Conservation (phyloP, 2,113 vertebrate species). For the Notarius lentiginosus region DNA sequence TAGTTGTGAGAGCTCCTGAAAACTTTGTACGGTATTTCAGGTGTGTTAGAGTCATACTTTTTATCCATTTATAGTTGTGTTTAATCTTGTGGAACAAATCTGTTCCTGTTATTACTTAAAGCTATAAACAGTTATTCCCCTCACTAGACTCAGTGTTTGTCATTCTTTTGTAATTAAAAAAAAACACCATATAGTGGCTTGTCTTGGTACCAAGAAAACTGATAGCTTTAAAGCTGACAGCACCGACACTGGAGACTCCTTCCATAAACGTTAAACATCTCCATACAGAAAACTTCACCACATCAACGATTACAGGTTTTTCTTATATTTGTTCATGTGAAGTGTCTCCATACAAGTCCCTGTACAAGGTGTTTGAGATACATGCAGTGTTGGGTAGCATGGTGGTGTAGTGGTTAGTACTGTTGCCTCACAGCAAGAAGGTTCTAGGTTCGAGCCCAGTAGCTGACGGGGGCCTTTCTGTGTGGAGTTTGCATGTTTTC, state of each 20-base stretch:
- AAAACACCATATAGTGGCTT: not conserved
- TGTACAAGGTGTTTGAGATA: not conserved
- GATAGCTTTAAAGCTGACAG: not conserved
- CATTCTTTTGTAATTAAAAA: not conserved
- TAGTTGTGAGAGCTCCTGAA: not conserved
- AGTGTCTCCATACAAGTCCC: not conserved
- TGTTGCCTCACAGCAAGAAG: too few relatives aligned
- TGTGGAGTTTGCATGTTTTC: too few relatives aligned
- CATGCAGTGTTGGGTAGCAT: not conserved
- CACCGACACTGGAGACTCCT: not conserved
- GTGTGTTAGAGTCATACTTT: slow-evolving; percentile 1
- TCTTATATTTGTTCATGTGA: not conserved
- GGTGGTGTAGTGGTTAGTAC: too few relatives aligned
- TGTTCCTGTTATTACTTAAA: not conserved
- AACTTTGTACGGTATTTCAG: not conserved
- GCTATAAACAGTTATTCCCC: slow-evolving; percentile 3
- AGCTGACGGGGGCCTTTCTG: too few relatives aligned
- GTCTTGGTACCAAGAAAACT: not conserved
- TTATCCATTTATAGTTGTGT: slow-evolving; percentile 1
- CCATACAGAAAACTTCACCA: not conserved
- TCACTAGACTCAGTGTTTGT: not conserved
- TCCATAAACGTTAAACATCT: not conserved
- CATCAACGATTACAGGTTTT: not conserved
- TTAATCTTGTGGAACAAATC: not conserved
- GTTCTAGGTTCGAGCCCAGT: too few relatives aligned